Percentiles rank a stretch among this genome's conserved stretches.
Conservation (phyloP, 2,888 invertebrate genomes). For the Leptinotarsa rubiginosa region DNA sequence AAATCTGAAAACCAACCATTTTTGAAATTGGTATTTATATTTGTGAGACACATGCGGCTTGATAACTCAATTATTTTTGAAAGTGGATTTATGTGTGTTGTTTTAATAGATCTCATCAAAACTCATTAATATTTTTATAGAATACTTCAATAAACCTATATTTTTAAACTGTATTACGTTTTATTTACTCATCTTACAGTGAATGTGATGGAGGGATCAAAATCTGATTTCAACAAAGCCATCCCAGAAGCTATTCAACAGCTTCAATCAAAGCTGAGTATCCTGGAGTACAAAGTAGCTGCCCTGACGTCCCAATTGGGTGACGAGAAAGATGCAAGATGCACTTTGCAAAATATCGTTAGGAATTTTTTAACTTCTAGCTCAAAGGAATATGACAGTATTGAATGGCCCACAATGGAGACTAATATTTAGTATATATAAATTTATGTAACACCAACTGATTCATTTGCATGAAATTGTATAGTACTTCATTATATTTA, state of each 20-base stretch:
- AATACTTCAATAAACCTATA: slow-evolving; percentile 22
- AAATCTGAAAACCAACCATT: no score
- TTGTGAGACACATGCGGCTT: neutral
- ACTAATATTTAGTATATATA: slow-evolving; percentile 52
- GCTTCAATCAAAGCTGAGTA: slow-evolving; percentile 58
- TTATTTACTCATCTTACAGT: slow-evolving; percentile 49
- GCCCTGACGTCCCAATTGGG: slow-evolving; percentile 60
- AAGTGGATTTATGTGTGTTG: neutral
- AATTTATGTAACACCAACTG: slow-evolving; percentile 15
- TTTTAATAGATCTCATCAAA: slow-evolving; percentile 7
- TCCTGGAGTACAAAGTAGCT: slow-evolving; percentile 62
- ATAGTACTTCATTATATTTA: slow-evolving; percentile 20
- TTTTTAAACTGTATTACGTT: no score
- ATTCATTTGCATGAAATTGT: slow-evolving; percentile 19
- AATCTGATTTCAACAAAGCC: slow-evolving; percentile 54
- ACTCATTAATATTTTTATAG: slow-evolving; percentile 21
- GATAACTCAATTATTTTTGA: neutral
- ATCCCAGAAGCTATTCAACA: slow-evolving; percentile 53
- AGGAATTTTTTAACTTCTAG: slow-evolving; percentile 56
- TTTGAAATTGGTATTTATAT: neutral
- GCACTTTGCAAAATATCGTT: slow-evolving; percentile 55
- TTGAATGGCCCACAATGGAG: slow-evolving; percentile 62
- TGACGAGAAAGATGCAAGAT: slow-evolving; percentile 63
- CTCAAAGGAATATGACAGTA: slow-evolving; percentile 60
- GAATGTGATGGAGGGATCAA: slow-evolving; percentile 54